Base-by-base conservation (phyloP, 92 coral and sea anemone species). In the Montipora capitata region DNA sequence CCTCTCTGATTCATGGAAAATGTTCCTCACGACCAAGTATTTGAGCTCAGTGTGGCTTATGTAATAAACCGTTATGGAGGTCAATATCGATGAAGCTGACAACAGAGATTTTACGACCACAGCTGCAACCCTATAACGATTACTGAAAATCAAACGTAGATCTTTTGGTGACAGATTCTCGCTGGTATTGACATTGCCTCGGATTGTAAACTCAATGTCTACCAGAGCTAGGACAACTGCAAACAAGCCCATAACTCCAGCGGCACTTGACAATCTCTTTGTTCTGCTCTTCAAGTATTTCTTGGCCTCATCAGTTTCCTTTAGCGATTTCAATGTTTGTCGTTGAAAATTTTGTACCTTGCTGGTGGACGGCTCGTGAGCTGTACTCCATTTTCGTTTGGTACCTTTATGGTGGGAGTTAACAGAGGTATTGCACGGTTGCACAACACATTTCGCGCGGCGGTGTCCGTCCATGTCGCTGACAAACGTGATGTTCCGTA, bases 1-100 rank as follows among this genome's bases (percentile, higher is more conserved):
- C 5, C 92, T 90, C 15, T 96, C 99, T 38, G 99, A 92, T 56
- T 94, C 94, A 52, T 95, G 96, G 74, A 92, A 94, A 8, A 94
- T 89, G 89, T 98, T 91, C 87, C 90, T 96, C 16, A 96, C 98
- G 7, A 98, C 90, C 51, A 87, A 61, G 38, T 96, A 92, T 49
- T 90, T 90, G 12, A 96, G 94, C 61, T 95, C 91, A 74, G 88
- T 94, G 70, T 89, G 87, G 77, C 94, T 92, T 18, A 95, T 96
- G 6, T 85, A 86, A 88, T 94, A 89, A 64, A 98, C 88, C 27
- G 94, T 80, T n/a, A 89, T 78, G 79, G 95, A 94, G 42, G 98
- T 98, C 68, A 94, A 74, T 39, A 98, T 65, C 40, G 99, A 94
- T 41, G 94, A 72, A 18, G 91, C 56, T 0, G 98, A 91, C 76